Evolutionary conservation across 23 tunicate species (phyloP).

Genomic region (Diplosoma virens): DNA sequence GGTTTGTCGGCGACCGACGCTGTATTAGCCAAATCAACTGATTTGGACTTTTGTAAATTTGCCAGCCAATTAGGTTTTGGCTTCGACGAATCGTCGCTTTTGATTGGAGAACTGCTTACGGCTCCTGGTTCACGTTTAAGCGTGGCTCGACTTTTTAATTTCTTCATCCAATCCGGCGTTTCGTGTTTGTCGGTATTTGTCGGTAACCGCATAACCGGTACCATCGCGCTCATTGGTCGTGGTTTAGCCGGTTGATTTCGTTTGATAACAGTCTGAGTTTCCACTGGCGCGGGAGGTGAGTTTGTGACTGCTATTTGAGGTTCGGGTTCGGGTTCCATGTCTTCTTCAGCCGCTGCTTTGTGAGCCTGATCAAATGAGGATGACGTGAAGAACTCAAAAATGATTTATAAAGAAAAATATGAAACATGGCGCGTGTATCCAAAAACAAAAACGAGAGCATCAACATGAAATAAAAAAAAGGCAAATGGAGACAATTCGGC

Average conservation of each 20-base stretch:
- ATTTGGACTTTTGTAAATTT: constrained; percentile 26
- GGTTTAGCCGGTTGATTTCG: no score
- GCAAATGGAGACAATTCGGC: not conserved
- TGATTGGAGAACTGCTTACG: constrained; percentile 2
- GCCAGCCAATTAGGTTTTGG: constrained; percentile 47
- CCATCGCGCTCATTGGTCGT: no score
- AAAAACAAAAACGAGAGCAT: not conserved
- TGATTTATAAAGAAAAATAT: not conserved
- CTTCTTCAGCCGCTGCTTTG: constrained; percentile 29
- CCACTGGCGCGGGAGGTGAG: constrained; percentile 10
- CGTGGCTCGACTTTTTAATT: constrained; percentile 53
- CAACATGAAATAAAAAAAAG: not conserved
- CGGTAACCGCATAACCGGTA: no score
- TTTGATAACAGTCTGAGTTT: not conserved
- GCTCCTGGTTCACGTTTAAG: constrained; percentile 36
- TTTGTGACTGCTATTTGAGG: no score
- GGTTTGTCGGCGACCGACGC: constrained; percentile 15
- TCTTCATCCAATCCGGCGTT: constrained; percentile 73
- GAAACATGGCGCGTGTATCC: not conserved
- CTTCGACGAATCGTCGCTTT: constrained; percentile 24
- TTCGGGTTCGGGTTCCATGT: constrained; percentile 17
- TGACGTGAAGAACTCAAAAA: not conserved
- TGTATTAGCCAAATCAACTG: not conserved
- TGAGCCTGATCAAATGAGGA: constrained; percentile 28
- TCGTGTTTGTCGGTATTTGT: constrained; percentile 31